Conservation (phyloP, 2,113 vertebrate species). For the Callospermophilus lateralis region DNA sequence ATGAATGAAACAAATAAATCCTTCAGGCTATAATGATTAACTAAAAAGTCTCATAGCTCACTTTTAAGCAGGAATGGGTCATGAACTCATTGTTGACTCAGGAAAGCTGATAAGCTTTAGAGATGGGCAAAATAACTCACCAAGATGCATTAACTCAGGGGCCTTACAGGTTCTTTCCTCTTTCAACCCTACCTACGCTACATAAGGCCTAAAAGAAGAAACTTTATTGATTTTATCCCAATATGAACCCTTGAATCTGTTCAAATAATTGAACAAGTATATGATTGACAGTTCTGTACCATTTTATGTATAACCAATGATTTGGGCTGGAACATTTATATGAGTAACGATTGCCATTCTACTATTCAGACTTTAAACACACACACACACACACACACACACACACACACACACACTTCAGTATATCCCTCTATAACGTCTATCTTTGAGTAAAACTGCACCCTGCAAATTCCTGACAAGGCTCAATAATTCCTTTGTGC, state of each 20-base stretch:
- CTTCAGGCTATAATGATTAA: background rate
- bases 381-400: background rate
- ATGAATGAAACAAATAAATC: background rate
- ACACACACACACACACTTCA: background rate
- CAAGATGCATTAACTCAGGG: background rate
- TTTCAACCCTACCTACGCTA: background rate
- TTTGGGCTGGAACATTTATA: background rate
- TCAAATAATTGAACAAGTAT: background rate
- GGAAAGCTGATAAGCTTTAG: background rate
- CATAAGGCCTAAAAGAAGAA: background rate
- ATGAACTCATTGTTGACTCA: background rate
- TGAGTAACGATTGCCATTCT: slow-evolving; percentile 7
- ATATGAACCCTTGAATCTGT: background rate
- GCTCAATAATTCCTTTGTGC: background rate
- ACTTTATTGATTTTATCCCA: background rate
- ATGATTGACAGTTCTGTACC: background rate
- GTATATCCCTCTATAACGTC: background rate
- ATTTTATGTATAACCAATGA: background rate
- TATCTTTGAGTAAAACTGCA: background rate
- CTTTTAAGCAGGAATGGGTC: background rate
- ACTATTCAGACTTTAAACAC: background rate
- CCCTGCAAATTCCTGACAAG: background rate
- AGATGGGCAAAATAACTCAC: background rate
- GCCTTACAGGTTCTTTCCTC: background rate
- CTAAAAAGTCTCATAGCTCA: background rate